A percentile compares a stretch with the other conserved stretches of the same genome.
Conservation (phyloP, 2,797 vertebrate genomes). For the Coracias cyanogaster region DNA sequence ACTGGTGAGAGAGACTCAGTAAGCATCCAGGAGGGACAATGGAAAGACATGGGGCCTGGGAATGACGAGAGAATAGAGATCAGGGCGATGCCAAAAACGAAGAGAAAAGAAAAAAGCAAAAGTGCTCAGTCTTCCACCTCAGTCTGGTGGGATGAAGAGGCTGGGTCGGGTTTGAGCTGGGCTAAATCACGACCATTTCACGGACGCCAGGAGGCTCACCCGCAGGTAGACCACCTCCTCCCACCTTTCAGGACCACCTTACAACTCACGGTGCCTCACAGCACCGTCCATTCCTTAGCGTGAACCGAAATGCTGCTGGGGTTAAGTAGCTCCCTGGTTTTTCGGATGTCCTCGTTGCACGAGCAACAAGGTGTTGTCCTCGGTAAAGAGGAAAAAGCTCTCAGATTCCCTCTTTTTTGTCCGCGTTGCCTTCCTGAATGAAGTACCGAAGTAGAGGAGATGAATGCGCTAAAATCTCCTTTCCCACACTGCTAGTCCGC, state of each 20-base stretch:
- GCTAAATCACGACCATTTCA: neutral
- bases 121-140: neutral
- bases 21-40: neutral
- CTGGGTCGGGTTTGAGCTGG: neutral
- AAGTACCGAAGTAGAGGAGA: neutral
- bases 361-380: neutral
- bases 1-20: neutral
- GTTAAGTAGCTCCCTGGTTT: neutral
- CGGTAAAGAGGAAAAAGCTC: neutral
- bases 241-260: neutral
- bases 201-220: neutral
- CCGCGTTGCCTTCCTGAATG: neutral
- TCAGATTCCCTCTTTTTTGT: neutral
- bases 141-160: neutral
- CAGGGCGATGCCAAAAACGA: neutral
- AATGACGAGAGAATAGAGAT: neutral
- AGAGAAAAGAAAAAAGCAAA: neutral
- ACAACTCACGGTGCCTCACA: neutral
- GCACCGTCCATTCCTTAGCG: neutral
- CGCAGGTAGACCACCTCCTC: neutral
- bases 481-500: conserved; percentile 38
- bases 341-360: neutral
- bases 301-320: neutral
- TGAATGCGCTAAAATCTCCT: neutral
- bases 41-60: neutral